Evolutionary conservation across 1,140 invertebrate species (phyloP), one percentile per base, ranked within the genome.

Genomic region (Drosophila leontia): DNA sequence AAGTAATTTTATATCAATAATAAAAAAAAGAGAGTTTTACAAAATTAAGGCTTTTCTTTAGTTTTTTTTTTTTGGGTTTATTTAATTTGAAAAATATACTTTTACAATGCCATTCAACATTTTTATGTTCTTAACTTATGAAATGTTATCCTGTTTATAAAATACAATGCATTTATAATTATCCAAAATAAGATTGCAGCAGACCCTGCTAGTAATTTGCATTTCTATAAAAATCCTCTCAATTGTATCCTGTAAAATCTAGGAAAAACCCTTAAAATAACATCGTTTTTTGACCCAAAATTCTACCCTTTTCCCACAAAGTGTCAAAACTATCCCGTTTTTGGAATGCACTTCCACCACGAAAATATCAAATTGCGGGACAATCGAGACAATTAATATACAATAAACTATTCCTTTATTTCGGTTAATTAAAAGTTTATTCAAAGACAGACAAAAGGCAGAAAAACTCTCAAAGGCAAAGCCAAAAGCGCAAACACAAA

Each of bases 361-460:
- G 3, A 70, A 75, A 69, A 75, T 86, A 86, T 86, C 70, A 74
- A 72, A 76, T 85, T 86, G 50, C 75, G 35, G 15, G 1, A 47
- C 74, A 68, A 55, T 32, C 26, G 15, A 15, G 41, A 59, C 69
- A 87, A 88, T 75, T 58, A 67, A 59, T 47, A 37, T 59, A 19
- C 35, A 69, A 80, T 88, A 75, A 57, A 69, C 13, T 6, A 45
- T 41, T 44, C 35, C 19, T 58, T 75, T 71, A 57, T 65, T 81
- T 74, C 48, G n/a, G 70, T 79, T 80, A 69, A 88, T 88, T 83
- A 68, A 87, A 80, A 56, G 59, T 72, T 72, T 35, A 67, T 85
- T 85, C 75, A 51, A 55, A 63, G 29, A 51, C 62, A 57, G 17
- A 51, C 53, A 56, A 56, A 56, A 56, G 53, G 13, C 53, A 74